Conservation (phyloP, 2,797 vertebrate genomes). For the Ceryle rudis region DNA sequence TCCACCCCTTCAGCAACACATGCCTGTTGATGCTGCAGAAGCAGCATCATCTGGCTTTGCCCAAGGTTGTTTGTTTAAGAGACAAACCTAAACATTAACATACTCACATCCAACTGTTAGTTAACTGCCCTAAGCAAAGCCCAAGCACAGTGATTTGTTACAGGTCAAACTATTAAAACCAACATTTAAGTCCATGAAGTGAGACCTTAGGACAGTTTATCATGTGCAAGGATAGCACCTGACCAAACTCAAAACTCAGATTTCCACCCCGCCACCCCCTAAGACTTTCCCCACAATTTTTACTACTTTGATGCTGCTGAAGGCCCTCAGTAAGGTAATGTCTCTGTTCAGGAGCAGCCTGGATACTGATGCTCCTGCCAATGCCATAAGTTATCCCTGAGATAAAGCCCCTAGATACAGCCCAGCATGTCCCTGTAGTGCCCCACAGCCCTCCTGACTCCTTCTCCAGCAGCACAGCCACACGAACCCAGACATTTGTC, state of each 20-base stretch:
- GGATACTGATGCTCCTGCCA: neutral
- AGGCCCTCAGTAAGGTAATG: rapidly evolving
- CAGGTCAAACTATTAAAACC: rapidly evolving
- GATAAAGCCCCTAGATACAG: neutral
- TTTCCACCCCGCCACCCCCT: neutral
- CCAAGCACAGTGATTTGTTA: neutral
- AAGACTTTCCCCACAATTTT: neutral
- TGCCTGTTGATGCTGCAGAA: neutral
- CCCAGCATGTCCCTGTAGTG: neutral
- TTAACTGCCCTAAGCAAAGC: neutral
- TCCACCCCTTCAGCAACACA: neutral
- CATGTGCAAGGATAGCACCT: rapidly evolving
- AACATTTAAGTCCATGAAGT: neutral
- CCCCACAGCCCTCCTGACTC: rapidly evolving
- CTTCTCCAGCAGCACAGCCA: neutral
- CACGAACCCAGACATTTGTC: neutral
- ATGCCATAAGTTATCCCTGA: rapidly evolving
- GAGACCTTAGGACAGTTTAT: neutral
- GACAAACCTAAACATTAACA: neutral
- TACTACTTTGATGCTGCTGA: neutral
- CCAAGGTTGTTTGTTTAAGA: rapidly evolving
- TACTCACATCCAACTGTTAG: neutral
- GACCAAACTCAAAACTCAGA: neutral
- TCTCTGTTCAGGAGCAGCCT: neutral
- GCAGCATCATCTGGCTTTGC: neutral